A percentile compares a stretch with the other conserved stretches of the same genome.
These are phyloP conservation scores for Melikaiella ostensackeni DNA, from an alignment of 2,888 invertebrate species.

Conservation along the genomic window DNA sequence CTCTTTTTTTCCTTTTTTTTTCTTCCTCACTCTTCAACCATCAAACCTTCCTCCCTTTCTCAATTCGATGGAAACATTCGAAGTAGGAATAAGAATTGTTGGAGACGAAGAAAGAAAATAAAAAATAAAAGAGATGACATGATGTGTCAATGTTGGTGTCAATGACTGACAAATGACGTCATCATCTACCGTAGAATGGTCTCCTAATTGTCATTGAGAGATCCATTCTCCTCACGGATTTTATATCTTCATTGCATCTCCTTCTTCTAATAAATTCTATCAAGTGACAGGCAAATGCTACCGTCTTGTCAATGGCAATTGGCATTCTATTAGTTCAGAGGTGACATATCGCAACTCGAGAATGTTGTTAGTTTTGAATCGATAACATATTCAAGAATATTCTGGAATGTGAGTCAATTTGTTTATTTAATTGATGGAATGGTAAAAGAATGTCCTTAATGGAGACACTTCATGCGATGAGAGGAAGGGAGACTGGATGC, in stretches of 20 bases:
- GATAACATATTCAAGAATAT: neutral
- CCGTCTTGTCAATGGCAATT: neutral
- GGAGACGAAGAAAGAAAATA: neutral
- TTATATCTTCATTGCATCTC: neutral
- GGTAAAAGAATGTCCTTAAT: neutral
- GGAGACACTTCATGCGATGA: too few relatives aligned
- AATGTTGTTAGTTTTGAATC: neutral
- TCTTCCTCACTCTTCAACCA: neutral
- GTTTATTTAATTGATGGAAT: neutral
- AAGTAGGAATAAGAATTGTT: neutral
- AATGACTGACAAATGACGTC: conserved; percentile 1
- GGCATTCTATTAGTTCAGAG: neutral
- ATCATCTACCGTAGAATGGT: neutral
- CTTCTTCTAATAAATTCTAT: neutral
- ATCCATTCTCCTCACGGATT: neutral
- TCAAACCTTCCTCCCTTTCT: neutral
- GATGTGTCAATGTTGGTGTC: neutral
- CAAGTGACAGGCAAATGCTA: neutral
- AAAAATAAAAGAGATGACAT: neutral
- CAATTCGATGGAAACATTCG: neutral
- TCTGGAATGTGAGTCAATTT: neutral
- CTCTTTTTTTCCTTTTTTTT: neutral
- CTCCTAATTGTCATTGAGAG: conserved; percentile 2
- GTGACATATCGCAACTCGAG: neutral
- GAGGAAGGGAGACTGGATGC: too few relatives aligned